phyloP scores from a whole-genome alignment of 2,888 invertebrate genomes.

The Coleophora deauratella region DNA sequence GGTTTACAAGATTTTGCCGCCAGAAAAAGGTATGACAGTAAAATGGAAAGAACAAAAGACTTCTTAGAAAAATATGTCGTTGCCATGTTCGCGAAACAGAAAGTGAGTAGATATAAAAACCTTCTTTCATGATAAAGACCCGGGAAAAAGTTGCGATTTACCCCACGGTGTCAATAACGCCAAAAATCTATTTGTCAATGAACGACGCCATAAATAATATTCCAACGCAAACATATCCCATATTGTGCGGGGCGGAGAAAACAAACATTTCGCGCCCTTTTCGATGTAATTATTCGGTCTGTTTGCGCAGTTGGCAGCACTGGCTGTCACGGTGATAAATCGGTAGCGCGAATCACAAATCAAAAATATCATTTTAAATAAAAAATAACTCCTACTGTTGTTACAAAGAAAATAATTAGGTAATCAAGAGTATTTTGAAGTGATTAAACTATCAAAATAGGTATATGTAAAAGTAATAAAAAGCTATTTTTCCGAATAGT shows the following conservation, averaged over 20 bases:
- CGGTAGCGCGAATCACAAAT: constrained; percentile 7
- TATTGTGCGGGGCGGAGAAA: constrained; percentile 42
- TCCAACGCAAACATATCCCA: constrained; percentile 42
- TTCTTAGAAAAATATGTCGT: no score
- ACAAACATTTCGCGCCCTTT: constrained; percentile 57
- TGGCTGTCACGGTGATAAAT: constrained; percentile 49
- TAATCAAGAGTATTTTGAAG: no score
- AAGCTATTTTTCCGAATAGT: no score
- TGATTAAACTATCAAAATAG: no score
- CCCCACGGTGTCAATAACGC: constrained; percentile 42
- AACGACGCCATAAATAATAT: constrained; percentile 52
- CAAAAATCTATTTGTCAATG: constrained; percentile 50
- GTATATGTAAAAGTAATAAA: no score
- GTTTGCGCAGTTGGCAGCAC: constrained; percentile 60
- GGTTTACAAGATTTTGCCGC: not conserved
- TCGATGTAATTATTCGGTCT: constrained; percentile 32
- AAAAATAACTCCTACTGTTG: not conserved
- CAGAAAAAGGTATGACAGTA: no score
- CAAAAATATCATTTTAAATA: not conserved
- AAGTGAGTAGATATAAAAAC: no score
- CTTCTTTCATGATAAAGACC: no score
- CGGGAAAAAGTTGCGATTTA: not conserved
- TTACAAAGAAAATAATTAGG: not conserved
- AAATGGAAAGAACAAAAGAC: no score
- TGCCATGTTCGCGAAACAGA: no score